These are phyloP conservation scores for Callospermophilus lateralis DNA, from an alignment of 2,113 vertebrate species.

Conservation along the genomic window DNA sequence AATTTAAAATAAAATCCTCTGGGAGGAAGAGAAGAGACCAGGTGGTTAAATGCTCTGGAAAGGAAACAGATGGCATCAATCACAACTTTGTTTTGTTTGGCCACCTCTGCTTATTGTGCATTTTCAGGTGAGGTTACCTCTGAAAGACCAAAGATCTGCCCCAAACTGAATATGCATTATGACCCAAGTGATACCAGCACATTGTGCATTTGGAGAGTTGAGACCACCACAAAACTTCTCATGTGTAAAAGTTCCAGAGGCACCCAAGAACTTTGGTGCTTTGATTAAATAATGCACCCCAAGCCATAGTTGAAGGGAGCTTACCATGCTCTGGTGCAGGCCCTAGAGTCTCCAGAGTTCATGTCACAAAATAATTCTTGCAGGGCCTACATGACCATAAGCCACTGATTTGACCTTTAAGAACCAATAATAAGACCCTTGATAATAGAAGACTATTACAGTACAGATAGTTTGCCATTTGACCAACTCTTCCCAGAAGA, in stretches of 20 bases:
- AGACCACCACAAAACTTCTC: not conserved
- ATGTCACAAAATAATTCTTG: not conserved
- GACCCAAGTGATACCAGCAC: not conserved
- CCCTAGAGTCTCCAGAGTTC: not conserved
- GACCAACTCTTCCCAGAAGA: not conserved
- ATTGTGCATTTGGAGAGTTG: not conserved
- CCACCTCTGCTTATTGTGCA: not conserved
- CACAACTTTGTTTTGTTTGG: not conserved
- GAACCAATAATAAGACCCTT: not conserved
- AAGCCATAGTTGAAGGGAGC: not conserved
- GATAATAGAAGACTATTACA: not conserved
- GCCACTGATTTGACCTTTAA: not conserved
- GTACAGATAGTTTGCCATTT: not conserved
- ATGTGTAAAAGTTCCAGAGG: not conserved
- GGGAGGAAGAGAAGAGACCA: too few relatives aligned
- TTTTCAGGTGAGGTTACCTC: not conserved
- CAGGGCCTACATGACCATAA: not conserved
- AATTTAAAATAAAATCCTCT: not conserved
- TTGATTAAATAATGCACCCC: not conserved
- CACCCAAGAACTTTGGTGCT: not conserved
- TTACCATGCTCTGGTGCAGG: not conserved
- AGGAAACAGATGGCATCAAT: not conserved
- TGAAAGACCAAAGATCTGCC: not conserved
- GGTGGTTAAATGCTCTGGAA: not conserved
- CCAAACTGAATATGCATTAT: not conserved